phyloP scores from a whole-genome alignment of 2,797 vertebrate genomes.

The Sciurus vulgaris region DNA sequence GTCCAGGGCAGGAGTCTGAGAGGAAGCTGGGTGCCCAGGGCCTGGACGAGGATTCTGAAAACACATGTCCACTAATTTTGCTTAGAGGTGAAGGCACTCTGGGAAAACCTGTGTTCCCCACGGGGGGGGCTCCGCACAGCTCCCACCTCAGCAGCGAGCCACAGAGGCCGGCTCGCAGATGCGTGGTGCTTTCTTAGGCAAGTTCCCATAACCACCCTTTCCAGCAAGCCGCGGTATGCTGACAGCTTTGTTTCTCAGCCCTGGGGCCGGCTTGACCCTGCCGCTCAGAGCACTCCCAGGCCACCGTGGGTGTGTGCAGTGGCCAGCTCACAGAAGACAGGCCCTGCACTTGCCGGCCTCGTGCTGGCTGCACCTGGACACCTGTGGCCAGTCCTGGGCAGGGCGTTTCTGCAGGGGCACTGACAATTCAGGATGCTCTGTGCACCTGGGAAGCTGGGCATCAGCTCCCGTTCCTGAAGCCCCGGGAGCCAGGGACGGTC shows the following conservation, averaged over 20 bases:
- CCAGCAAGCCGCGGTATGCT: not conserved
- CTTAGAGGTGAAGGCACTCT: not conserved
- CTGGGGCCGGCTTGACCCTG: not conserved
- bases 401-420: not conserved
- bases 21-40: not conserved
- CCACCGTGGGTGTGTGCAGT: rapidly evolving
- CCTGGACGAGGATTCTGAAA: not conserved
- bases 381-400: not conserved
- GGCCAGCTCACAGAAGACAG: not conserved
- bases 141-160: not conserved
- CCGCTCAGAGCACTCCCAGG: not conserved
- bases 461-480: too few relatives aligned
- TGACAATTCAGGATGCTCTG: not conserved
- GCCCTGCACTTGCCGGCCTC: not conserved
- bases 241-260: not conserved
- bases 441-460: not conserved
- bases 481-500: not conserved
- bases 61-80: not conserved
- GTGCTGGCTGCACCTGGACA: not conserved
- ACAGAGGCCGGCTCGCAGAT: not conserved
- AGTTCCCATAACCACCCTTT: not conserved
- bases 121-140: not conserved
- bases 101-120: constrained; percentile 55
- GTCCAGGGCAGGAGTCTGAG: not conserved
- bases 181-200: constrained; percentile 9